phyloP scores from a whole-genome alignment of 2,888 invertebrate genomes.

The Phania funesta region DNA sequence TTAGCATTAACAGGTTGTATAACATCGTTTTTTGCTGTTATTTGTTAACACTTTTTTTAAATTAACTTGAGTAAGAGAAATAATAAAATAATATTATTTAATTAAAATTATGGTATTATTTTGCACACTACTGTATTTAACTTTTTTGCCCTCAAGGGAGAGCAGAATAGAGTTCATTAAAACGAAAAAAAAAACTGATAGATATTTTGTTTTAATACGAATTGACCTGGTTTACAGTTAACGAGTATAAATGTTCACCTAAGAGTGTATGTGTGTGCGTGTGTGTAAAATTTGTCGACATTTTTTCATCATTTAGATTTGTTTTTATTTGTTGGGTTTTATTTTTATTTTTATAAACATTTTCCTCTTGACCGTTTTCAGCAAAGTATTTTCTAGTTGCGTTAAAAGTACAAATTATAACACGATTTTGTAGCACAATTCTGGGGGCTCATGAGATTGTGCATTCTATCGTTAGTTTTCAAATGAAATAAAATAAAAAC shows the following conservation, averaged over 20 bases:
- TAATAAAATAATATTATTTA: too few species aligned
- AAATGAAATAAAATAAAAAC: not conserved
- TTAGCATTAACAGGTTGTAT: too few species aligned
- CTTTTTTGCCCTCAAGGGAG: not conserved
- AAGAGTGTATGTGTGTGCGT: slow-evolving; percentile 4
- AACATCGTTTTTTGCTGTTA: too few species aligned
- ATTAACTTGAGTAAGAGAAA: too few species aligned
- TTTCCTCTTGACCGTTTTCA: slow-evolving; percentile 54
- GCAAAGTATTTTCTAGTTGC: slow-evolving; percentile 54
- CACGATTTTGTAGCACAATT: slow-evolving; percentile 62
- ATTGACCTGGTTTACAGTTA: slow-evolving; percentile 64
- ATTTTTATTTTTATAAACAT: not conserved
- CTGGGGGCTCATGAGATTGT: slow-evolving; percentile 63
- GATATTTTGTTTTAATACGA: slow-evolving; percentile 34
- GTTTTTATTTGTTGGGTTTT: not conserved
- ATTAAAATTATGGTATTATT: slow-evolving; percentile 11
- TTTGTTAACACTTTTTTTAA: not conserved
- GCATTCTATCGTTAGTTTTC: slow-evolving; percentile 37
- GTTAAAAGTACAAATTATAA: slow-evolving; percentile 42
- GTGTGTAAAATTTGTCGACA: slow-evolving; percentile 25
- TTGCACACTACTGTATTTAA: not conserved
- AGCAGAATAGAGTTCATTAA: not conserved
- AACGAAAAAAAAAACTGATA: slow-evolving; percentile 25
- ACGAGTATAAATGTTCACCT: not conserved
- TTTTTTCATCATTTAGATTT: slow-evolving; percentile 22